These are phyloP conservation scores for Pipistrellus pipistrellus DNA, from an alignment of 2,797 vertebrate genomes.

Conservation along the genomic window DNA sequence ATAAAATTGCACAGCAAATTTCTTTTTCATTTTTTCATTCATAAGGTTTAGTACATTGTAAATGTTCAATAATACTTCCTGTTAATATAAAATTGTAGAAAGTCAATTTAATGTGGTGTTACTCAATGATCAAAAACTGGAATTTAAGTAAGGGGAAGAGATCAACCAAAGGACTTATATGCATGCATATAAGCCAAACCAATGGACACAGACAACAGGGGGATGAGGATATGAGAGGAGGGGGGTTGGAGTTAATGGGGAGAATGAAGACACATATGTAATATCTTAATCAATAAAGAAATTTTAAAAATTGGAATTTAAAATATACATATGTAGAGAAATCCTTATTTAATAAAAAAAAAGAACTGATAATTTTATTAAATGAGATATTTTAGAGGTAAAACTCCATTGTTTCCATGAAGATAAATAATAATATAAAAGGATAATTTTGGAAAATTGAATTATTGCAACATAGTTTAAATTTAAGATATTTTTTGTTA, in stretches of 20 bases:
- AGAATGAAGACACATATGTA: no score
- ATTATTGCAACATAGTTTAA: neutral
- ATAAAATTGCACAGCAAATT: neutral
- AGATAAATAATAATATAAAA: constrained; percentile 12
- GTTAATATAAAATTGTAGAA: constrained; percentile 13
- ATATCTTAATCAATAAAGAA: no score
- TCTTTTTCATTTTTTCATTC: neutral
- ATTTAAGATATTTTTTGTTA: constrained; percentile 2
- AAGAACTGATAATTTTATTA: neutral
- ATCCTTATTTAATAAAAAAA: neutral
- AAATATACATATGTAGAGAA: neutral
- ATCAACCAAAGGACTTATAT: no score
- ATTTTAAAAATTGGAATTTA: constrained; percentile 19
- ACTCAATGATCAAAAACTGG: constrained; percentile 11
- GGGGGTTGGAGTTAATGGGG: no score
- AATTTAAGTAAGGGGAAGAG: neutral
- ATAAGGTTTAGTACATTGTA: neutral
- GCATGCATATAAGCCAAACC: no score
- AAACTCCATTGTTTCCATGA: neutral
- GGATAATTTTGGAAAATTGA: neutral
- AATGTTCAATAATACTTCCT: neutral
- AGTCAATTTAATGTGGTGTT: neutral
- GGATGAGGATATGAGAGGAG: no score
- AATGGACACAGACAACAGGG: no score
- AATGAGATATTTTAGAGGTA: neutral